Conservation (phyloP, 2,888 invertebrate genomes). For the Portevinia maculata region DNA sequence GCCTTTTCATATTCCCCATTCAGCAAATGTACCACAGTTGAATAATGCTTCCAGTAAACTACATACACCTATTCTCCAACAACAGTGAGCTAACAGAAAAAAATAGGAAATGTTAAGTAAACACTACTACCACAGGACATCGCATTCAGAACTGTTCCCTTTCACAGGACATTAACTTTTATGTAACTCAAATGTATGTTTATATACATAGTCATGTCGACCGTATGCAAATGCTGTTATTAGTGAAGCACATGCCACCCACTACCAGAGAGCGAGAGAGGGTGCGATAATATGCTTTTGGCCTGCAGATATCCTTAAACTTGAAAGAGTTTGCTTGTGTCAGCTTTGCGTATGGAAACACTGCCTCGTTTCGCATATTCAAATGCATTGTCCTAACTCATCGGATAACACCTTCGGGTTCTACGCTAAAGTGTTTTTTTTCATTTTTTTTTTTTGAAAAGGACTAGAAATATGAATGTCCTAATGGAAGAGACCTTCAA, state of each 20-base stretch:
- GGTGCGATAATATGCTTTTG: background rate
- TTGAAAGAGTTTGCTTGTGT: constrained; percentile 50
- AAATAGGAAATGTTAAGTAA: constrained; percentile 52
- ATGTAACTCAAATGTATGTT: constrained; percentile 62
- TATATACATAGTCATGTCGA: constrained; percentile 60
- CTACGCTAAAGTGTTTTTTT: too few species aligned
- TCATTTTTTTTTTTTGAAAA: constrained; percentile 24
- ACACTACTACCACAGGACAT: constrained; percentile 51
- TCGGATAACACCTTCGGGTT: background rate
- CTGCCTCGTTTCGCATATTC: constrained; percentile 11
- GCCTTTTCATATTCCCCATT: constrained; percentile 49
- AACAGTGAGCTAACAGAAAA: constrained; percentile 12
- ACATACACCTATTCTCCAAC: constrained; percentile 2
- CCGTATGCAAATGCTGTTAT: constrained; percentile 65
- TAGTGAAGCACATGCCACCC: constrained; percentile 62
- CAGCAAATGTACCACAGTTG: constrained; percentile 28
- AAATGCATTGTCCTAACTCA: constrained; percentile 33
- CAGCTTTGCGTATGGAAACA: constrained; percentile 42
- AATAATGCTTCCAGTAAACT: constrained; percentile 25
- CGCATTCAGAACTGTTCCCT: constrained; percentile 50
- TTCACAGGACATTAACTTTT: constrained; percentile 70
- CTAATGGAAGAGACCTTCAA: too few species aligned
- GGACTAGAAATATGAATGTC: too few species aligned
- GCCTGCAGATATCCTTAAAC: constrained; percentile 59
- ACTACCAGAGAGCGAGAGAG: constrained; percentile 4